Conservation (phyloP, 2,113 vertebrate species). For the Hymenochirus boettgeri region DNA sequence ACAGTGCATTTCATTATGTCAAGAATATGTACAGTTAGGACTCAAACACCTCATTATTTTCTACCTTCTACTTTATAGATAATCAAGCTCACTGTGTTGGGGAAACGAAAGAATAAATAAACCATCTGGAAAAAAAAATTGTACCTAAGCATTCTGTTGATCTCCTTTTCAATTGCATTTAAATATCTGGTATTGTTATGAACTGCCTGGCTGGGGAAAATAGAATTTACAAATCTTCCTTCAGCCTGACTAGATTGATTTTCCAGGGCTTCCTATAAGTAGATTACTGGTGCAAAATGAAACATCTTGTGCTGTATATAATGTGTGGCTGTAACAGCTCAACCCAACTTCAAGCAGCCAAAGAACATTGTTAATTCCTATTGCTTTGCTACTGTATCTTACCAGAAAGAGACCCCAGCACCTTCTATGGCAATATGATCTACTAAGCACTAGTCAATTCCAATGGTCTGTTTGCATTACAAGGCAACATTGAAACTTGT, state of each 20-base stretch:
- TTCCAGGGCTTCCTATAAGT: conserved; percentile 69
- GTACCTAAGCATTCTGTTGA: conserved; percentile 60
- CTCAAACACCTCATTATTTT: conserved; percentile 91
- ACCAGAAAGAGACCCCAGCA: no score
- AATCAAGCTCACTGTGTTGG: conserved; percentile 70
- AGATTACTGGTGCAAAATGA: conserved; percentile 71
- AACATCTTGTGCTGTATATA: conserved; percentile 69
- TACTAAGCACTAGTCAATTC: conserved; percentile 40
- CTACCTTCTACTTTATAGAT: conserved; percentile 84
- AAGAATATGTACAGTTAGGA: conserved; percentile 93
- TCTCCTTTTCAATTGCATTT: conserved; percentile 58
- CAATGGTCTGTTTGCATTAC: conserved; percentile 22
- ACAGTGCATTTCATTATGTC: conserved; percentile 94
- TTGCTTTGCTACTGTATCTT: conserved; percentile 47
- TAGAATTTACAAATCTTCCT: conserved; percentile 69
- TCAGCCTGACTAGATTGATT: conserved; percentile 75
- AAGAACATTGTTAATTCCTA: conserved; percentile 55
- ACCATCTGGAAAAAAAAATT: conserved; percentile 73
- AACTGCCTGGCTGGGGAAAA: conserved; percentile 66
- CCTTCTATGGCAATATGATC: conserved; percentile 48
- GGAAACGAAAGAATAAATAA: conserved; percentile 80
- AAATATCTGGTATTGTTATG: conserved; percentile 63
- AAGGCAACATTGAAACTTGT: conserved; percentile 2
- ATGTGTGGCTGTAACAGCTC: conserved; percentile 60
- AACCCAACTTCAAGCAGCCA: conserved; percentile 57